Evolutionary conservation across 2,113 vertebrate genomes (phyloP).

Genomic region (Cichladusa arquata): DNA sequence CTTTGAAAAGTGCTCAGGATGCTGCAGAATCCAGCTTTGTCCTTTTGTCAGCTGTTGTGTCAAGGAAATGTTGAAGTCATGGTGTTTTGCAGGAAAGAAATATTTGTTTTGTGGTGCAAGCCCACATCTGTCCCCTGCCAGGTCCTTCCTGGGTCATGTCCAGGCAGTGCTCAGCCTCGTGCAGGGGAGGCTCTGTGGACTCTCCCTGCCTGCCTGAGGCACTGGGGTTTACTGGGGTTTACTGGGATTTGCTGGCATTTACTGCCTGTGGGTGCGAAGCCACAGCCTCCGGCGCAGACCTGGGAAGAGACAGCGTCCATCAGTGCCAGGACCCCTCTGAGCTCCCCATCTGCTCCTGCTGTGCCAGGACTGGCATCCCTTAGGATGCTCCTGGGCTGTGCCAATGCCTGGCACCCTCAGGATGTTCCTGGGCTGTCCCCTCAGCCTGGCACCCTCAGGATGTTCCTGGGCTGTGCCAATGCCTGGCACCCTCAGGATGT

Average conservation of each 20-base stretch:
- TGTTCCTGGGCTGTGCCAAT: too few species aligned
- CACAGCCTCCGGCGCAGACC: conserved; percentile 21
- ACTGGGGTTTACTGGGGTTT: neutral
- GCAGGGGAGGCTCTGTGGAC: neutral
- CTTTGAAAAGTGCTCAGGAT: neutral
- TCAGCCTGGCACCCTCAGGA: too few species aligned
- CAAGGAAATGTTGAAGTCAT: accelerated
- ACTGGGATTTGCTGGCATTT: neutral
- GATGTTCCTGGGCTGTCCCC: too few species aligned
- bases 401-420: neutral
- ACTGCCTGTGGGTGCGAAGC: conserved; percentile 25
- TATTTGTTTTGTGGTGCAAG: neutral
- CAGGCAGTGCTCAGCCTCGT: neutral
- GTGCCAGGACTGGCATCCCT: too few species aligned
- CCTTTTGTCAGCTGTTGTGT: neutral
- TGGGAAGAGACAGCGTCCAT: neutral
- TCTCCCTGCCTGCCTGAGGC: accelerated
- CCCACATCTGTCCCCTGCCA: accelerated
- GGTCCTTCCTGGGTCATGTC: neutral
- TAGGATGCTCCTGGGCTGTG: neutral
- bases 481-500: too few species aligned
- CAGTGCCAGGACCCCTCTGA: neutral
- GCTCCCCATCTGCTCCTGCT: accelerated
- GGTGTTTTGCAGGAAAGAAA: accelerated
- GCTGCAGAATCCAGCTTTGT: neutral